phyloP scores from a whole-genome alignment of 2,113 vertebrate species.

The Antidorcas marsupialis region DNA sequence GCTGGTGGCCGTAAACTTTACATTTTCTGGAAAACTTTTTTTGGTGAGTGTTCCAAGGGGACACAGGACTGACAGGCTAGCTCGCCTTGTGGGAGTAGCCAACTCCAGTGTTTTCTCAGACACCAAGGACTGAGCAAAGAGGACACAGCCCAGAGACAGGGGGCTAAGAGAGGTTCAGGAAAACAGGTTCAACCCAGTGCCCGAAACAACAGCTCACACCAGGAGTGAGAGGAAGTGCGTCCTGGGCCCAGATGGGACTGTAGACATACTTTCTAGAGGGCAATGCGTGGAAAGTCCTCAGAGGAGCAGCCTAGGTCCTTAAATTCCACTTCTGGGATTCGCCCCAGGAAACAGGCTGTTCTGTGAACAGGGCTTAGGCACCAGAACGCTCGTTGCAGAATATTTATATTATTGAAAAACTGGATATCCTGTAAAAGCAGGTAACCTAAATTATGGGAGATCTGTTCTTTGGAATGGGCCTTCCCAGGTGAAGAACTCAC shows the following conservation, averaged over 20 bases:
- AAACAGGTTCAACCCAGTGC: neutral
- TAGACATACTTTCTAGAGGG: neutral
- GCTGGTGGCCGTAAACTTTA: neutral
- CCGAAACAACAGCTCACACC: neutral
- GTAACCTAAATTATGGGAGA: neutral
- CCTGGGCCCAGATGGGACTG: accelerated
- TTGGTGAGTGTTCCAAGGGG: neutral
- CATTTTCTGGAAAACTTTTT: neutral
- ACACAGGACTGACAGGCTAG: neutral
- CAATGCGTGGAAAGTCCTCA: neutral
- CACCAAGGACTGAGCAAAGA: neutral
- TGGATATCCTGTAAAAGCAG: neutral
- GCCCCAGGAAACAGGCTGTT: neutral
- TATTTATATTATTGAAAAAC: neutral
- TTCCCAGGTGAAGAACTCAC: neutral
- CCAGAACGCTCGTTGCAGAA: neutral
- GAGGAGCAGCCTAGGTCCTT: neutral
- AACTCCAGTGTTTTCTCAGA: neutral
- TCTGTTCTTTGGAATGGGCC: neutral
- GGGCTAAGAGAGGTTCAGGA: neutral
- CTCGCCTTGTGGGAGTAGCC: neutral
- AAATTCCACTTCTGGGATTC: neutral
- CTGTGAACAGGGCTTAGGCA: neutral
- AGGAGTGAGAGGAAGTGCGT: neutral
- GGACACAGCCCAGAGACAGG: neutral